A percentile compares a stretch with the other conserved stretches of the same genome.
phyloP scores from a whole-genome alignment of 1,140 invertebrate genomes.

The Microplitis mediator region DNA sequence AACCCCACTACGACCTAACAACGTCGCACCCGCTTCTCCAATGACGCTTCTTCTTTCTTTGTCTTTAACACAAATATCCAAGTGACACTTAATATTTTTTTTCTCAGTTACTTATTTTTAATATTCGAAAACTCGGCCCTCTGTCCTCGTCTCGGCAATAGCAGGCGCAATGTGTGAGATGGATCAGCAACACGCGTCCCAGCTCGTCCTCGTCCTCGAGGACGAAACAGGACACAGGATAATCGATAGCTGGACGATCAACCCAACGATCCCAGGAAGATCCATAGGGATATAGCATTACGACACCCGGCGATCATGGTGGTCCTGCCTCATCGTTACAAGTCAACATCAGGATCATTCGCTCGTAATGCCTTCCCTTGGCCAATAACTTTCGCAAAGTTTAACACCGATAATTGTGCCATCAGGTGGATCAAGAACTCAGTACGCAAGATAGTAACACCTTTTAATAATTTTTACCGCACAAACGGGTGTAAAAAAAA shows the following conservation, averaged over 20 bases:
- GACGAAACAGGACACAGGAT: conserved; percentile 48
- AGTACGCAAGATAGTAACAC: background rate
- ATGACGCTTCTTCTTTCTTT: conserved; percentile 26
- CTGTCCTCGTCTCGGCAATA: background rate
- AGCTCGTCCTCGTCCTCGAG: conserved; percentile 39
- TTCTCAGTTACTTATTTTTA: no score
- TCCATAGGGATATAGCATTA: conserved; percentile 52
- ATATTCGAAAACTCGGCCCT: no score
- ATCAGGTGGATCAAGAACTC: background rate
- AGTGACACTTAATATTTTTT: conserved; percentile 1
- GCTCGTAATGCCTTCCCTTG: conserved; percentile 61
- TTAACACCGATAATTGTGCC: background rate
- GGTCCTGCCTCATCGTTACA: conserved; percentile 49
- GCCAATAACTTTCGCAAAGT: background rate
- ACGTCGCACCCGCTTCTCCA: conserved; percentile 24
- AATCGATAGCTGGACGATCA: conserved; percentile 55
- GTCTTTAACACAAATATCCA: conserved; percentile 4
- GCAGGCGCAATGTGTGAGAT: background rate
- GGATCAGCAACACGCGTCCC: conserved; percentile 29
- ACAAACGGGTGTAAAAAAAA: no score
- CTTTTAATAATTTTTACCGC: no score
- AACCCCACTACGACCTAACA: conserved; percentile 27
- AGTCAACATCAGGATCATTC: conserved; percentile 50
- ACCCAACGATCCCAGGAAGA: conserved; percentile 40
- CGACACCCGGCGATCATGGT: conserved; percentile 51